phyloP scores from a whole-genome alignment of 2,113 vertebrate species.

The Pangasianodon hypophthalmus region DNA sequence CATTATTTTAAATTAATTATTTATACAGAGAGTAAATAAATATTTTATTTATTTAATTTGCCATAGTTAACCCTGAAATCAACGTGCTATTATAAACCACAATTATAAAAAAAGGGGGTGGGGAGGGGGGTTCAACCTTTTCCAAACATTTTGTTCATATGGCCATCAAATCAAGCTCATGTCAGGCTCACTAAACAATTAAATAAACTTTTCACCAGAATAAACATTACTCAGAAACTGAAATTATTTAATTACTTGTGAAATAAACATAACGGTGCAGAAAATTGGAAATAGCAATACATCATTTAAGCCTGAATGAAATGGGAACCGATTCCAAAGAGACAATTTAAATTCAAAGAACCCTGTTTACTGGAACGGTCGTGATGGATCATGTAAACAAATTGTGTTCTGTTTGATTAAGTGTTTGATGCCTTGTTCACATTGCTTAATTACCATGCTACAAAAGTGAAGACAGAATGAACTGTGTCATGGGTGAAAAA shows the following conservation, averaged over 20 bases:
- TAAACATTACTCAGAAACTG: slow-evolving; percentile 34
- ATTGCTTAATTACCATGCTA: slow-evolving; percentile 44
- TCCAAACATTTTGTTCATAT: background rate
- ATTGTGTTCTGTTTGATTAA: slow-evolving; percentile 44
- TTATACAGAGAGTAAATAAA: background rate
- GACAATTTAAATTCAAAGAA: slow-evolving; percentile 32
- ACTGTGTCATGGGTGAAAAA: slow-evolving; percentile 32
- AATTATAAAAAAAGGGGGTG: background rate
- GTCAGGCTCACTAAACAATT: slow-evolving; percentile 31
- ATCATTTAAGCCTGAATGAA: slow-evolving; percentile 36
- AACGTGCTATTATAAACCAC: background rate
- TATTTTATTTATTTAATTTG: background rate
- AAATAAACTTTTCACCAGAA: slow-evolving; percentile 38
- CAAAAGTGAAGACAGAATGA: slow-evolving; percentile 31
- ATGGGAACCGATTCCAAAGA: slow-evolving; percentile 16
- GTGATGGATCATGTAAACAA: slow-evolving; percentile 45
- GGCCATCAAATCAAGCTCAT: background rate
- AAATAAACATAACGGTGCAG: slow-evolving; percentile 46
- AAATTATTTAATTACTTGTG: slow-evolving; percentile 49
- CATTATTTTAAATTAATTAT: background rate
- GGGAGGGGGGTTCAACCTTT: background rate
- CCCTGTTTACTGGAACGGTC: slow-evolving; percentile 23
- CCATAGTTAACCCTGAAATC: background rate
- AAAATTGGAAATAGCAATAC: slow-evolving; percentile 43
- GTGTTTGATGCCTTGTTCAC: slow-evolving; percentile 42